These are phyloP conservation scores for Apotomis betuletana DNA, from an alignment of 2,888 invertebrate genomes.

Conservation along the genomic window DNA sequence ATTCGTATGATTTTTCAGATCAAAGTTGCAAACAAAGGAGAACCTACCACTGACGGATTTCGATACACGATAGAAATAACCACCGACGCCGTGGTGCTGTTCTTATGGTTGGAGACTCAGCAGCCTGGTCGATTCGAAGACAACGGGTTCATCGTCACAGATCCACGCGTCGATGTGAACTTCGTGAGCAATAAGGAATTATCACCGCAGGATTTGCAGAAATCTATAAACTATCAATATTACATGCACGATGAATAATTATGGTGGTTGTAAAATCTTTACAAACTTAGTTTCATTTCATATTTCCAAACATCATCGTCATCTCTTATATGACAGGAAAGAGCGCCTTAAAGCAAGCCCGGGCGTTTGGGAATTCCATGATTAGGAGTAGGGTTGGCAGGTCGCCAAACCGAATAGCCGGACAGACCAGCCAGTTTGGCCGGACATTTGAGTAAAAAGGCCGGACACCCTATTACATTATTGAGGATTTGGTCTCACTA, in stretches of 20 bases:
- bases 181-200: slow-evolving; percentile 55
- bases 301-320: too few species aligned
- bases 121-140: slow-evolving; percentile 87
- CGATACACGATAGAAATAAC: slow-evolving; percentile 58
- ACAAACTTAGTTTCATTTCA: too few species aligned
- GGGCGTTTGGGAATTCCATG: too few species aligned
- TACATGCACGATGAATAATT: slow-evolving; percentile 57
- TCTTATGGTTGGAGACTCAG: slow-evolving; percentile 87
- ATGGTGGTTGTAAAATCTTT: neutral
- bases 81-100: slow-evolving; percentile 84
- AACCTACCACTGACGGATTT: slow-evolving; percentile 6
- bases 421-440: too few species aligned
- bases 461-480: too few species aligned
- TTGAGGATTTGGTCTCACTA: too few species aligned
- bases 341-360: too few species aligned
- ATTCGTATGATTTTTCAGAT: slow-evolving; percentile 19
- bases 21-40: slow-evolving; percentile 26
- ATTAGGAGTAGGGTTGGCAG: too few species aligned
- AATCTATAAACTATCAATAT: slow-evolving; percentile 65
- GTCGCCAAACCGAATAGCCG: too few species aligned
- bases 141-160: slow-evolving; percentile 87
- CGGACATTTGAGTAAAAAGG: too few species aligned
- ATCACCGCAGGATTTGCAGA: slow-evolving; percentile 53
- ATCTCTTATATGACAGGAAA: too few species aligned
- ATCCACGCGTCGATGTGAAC: slow-evolving; percentile 50